Conservation (phyloP, 1,140 invertebrate species). For the Steinernema feltiae region DNA sequence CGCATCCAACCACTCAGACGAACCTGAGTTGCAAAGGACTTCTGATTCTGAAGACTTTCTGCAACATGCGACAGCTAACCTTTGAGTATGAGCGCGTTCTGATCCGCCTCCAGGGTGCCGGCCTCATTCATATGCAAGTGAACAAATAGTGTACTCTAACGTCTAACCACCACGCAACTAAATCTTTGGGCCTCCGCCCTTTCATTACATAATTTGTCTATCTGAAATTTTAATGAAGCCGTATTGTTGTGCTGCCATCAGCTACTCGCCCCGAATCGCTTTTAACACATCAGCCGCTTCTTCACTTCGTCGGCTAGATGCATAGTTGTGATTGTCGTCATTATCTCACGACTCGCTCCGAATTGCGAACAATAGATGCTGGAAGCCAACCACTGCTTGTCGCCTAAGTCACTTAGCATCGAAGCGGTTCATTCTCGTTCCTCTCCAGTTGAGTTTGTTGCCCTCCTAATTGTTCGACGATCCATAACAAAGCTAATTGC, state of each 20-base stretch:
- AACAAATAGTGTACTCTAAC: slow-evolving; percentile 15
- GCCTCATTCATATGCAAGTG: slow-evolving; percentile 10
- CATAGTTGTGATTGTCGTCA: slow-evolving; percentile 14
- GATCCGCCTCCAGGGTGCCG: background rate
- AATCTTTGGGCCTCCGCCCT: background rate
- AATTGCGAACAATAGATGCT: background rate
- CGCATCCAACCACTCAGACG: too few species aligned
- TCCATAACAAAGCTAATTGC: slow-evolving; percentile 9
- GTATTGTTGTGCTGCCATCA: slow-evolving; percentile 8
- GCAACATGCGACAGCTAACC: background rate
- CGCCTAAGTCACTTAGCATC: slow-evolving; percentile 6
- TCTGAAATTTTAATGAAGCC: slow-evolving; percentile 12
- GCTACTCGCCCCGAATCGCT: background rate
- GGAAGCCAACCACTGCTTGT: slow-evolving; percentile 3
- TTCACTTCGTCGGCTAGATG: background rate
- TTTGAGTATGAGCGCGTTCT: background rate
- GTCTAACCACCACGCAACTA: background rate
- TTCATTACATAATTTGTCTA: slow-evolving; percentile 7
- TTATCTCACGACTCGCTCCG: slow-evolving; percentile 10
- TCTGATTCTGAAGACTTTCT: background rate
- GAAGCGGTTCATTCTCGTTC: background rate
- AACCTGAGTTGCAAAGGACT: background rate
- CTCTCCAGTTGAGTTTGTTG: slow-evolving; percentile 1
- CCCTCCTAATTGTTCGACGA: background rate
- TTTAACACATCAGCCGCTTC: background rate